These are phyloP conservation scores for Steromphala cineraria DNA, from an alignment of 2,888 invertebrate genomes.

Conservation along the genomic window DNA sequence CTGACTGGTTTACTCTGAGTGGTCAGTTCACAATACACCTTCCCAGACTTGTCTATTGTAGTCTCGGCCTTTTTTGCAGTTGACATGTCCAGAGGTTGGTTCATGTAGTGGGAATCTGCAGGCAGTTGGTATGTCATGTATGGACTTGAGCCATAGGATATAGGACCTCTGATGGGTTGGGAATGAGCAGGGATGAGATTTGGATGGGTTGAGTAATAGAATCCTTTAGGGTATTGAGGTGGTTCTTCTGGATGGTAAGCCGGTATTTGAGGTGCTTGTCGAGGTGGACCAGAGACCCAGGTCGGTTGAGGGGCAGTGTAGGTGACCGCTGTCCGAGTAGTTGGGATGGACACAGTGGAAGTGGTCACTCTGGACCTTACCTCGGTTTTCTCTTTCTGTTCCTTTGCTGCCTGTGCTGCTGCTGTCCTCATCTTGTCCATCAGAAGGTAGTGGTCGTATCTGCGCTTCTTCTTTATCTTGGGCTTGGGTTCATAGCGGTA, in stretches of 20 bases:
- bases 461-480: conserved; percentile 4
- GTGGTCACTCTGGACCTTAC: not conserved
- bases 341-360: not conserved
- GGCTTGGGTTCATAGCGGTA: conserved; percentile 9
- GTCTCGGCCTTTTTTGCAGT: not conserved
- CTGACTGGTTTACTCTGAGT: not conserved
- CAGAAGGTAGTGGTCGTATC: not conserved
- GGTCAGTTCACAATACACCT: conserved; percentile 13
- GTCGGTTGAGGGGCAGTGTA: not conserved
- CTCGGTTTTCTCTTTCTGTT: not conserved
- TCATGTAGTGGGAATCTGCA: not conserved
- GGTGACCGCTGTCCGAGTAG: not conserved
- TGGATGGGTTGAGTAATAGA: not conserved
- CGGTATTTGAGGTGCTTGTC: not conserved
- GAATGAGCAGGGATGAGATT: conserved; percentile 4
- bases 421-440: not conserved
- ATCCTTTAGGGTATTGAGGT: not conserved
- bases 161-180: not conserved
- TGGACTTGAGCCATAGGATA: too few relatives aligned
- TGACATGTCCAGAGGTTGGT: conserved; percentile 1
- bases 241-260: not conserved
- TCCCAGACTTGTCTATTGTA: not conserved
- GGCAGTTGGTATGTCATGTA: too few relatives aligned
- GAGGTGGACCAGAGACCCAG: not conserved
- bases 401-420: not conserved